Percentiles rank a stretch among this genome's conserved stretches.
phyloP scores from a whole-genome alignment of 1,140 invertebrate genomes.

The Mizuhopecten yessoensis region DNA sequence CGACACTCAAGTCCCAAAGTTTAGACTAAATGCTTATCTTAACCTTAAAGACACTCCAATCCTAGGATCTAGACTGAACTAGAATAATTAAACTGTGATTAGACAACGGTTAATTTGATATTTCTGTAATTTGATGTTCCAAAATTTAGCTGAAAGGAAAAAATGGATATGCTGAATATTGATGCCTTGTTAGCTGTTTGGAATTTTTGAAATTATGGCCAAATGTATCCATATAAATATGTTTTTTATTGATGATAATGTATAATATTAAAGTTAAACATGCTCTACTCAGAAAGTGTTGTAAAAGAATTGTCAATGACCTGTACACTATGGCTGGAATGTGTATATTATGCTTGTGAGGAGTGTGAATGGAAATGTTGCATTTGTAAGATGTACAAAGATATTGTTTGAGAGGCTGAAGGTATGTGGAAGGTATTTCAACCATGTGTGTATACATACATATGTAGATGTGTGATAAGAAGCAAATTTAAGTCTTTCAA shows the following conservation, averaged over 20 bases:
- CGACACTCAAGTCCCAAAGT: not conserved
- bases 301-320: too few species aligned
- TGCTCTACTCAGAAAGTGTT: not conserved
- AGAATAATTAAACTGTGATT: not conserved
- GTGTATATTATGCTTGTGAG: not conserved
- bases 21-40: not conserved
- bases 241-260: too few species aligned
- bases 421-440: not conserved
- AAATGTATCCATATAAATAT: too few species aligned
- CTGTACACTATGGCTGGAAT: not conserved
- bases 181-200: not conserved
- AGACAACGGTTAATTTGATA: not conserved
- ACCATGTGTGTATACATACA: not conserved
- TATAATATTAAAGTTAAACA: too few species aligned
- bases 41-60: not conserved
- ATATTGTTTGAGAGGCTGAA: not conserved
- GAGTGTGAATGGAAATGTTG: not conserved
- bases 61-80: not conserved
- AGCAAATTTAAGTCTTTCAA: conserved; percentile 23
- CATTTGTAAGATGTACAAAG: not conserved
- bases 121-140: not conserved
- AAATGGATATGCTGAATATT: not conserved
- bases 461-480: conserved; percentile 16
- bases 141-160: not conserved
- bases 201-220: not conserved